These are phyloP conservation scores for Mythimna ferrago DNA, from an alignment of 2,888 invertebrate genomes.

Conservation along the genomic window DNA sequence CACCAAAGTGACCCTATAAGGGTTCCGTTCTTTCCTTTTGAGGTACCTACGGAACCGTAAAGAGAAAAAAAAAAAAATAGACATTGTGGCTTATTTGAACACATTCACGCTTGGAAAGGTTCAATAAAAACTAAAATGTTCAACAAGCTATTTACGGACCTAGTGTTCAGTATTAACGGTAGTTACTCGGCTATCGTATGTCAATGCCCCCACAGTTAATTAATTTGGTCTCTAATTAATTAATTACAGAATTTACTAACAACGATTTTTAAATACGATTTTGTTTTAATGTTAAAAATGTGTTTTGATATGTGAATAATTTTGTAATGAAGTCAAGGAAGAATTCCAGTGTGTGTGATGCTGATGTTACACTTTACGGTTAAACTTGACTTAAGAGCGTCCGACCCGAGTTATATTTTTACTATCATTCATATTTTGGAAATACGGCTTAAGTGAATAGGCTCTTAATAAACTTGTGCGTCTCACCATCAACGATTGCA, in stretches of 20 bases:
- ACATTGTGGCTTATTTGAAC: background rate
- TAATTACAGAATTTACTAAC: conserved; percentile 13
- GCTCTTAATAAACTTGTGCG: no score
- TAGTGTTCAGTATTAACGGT: conserved; percentile 32
- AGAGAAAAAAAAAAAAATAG: background rate
- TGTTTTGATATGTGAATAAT: background rate
- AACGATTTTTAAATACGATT: conserved; percentile 1
- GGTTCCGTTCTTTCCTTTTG: no score
- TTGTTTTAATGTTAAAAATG: background rate
- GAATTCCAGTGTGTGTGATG: background rate
- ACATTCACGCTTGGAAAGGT: conserved; percentile 12
- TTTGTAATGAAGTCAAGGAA: conserved; percentile 10
- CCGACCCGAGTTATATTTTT: no score
- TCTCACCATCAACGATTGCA: no score
- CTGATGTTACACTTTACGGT: background rate
- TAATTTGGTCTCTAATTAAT: conserved; percentile 33
- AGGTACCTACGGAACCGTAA: no score
- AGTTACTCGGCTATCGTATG: conserved; percentile 25
- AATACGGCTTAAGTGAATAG: no score
- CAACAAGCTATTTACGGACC: background rate
- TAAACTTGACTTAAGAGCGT: no score
- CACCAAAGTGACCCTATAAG: no score
- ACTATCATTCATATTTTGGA: no score
- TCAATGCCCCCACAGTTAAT: conserved; percentile 33
- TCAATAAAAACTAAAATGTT: conserved; percentile 23